phyloP scores from a whole-genome alignment of 2,888 invertebrate species.

The Boloria selene region DNA sequence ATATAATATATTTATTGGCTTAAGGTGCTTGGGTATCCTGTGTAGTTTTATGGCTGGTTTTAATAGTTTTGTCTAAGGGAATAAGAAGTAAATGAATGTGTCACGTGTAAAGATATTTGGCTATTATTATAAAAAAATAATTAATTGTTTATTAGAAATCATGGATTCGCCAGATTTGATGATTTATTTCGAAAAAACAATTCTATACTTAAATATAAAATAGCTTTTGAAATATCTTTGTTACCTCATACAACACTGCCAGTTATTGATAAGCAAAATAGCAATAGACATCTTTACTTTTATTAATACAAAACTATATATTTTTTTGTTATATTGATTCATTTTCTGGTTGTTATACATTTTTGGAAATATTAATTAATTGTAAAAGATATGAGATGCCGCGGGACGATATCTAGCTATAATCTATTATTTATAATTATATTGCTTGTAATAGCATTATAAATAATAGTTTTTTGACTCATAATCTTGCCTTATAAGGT shows the following conservation, averaged over 20 bases:
- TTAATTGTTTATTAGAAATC: too few relatives aligned
- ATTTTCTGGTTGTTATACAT: background rate
- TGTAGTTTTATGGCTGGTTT: constrained; percentile 59
- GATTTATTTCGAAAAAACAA: too few relatives aligned
- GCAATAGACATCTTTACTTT: too few relatives aligned
- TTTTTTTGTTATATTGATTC: background rate
- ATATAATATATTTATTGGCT: constrained; percentile 67
- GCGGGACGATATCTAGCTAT: constrained; percentile 21
- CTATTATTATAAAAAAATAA: too few relatives aligned
- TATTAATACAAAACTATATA: too few relatives aligned
- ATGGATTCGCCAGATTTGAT: too few relatives aligned
- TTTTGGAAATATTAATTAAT: constrained; percentile 15
- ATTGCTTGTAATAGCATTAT: constrained; percentile 1
- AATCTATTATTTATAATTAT: constrained; percentile 21
- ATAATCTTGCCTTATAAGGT: constrained; percentile 27
- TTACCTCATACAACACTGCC: background rate
- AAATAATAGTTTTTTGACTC: constrained; percentile 4
- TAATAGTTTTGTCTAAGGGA: constrained; percentile 41
- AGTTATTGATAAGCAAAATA: too few relatives aligned
- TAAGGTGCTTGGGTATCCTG: constrained; percentile 75
- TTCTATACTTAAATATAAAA: background rate
- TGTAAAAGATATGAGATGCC: constrained; percentile 16
- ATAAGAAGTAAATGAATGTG: background rate
- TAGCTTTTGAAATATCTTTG: constrained; percentile 11
- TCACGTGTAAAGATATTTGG: background rate